These are phyloP conservation scores for Drosophila tropicalis DNA, from an alignment of 1,140 invertebrate species.

Conservation along the genomic window DNA sequence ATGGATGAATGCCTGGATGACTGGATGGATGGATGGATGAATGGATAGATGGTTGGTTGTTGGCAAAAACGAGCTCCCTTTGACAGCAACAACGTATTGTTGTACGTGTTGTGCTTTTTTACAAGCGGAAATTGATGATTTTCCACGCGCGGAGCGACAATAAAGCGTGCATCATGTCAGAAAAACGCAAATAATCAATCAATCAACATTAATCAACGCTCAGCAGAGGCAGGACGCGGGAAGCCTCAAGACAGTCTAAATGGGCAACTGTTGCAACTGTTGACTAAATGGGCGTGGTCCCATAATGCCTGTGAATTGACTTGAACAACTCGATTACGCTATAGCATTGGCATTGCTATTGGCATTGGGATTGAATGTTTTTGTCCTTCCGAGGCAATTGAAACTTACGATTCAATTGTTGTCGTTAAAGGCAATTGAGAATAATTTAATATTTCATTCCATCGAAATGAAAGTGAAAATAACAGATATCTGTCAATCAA, in stretches of 20 bases:
- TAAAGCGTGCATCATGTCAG: slow-evolving; percentile 78
- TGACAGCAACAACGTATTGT: slow-evolving; percentile 50
- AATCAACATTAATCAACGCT: slow-evolving; percentile 79
- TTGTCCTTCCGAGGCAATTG: background rate
- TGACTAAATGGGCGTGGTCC: slow-evolving; percentile 16
- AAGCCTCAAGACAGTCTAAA: slow-evolving; percentile 25
- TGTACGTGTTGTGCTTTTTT: slow-evolving; percentile 74
- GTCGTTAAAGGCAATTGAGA: background rate
- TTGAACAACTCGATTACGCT: slow-evolving; percentile 53
- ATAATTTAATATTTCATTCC: background rate
- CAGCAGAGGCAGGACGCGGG: slow-evolving; percentile 14
- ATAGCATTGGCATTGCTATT: background rate
- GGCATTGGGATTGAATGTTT: slow-evolving; percentile 4
- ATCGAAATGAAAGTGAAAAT: background rate
- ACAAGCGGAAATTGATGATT: slow-evolving; percentile 81
- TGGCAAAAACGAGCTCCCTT: slow-evolving; percentile 50
- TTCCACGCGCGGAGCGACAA: slow-evolving; percentile 72
- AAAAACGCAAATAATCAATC: slow-evolving; percentile 82
- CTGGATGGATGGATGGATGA: slow-evolving; percentile 16
- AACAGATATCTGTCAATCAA: background rate
- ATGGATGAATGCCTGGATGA: slow-evolving; percentile 16
- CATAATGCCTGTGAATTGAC: slow-evolving; percentile 28
- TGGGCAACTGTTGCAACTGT: slow-evolving; percentile 54
- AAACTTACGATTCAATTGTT: background rate
- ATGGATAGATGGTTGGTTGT: slow-evolving; percentile 12